Conservation (phyloP, 92 coral and sea anemone species). For the Paragorgia papillata region DNA sequence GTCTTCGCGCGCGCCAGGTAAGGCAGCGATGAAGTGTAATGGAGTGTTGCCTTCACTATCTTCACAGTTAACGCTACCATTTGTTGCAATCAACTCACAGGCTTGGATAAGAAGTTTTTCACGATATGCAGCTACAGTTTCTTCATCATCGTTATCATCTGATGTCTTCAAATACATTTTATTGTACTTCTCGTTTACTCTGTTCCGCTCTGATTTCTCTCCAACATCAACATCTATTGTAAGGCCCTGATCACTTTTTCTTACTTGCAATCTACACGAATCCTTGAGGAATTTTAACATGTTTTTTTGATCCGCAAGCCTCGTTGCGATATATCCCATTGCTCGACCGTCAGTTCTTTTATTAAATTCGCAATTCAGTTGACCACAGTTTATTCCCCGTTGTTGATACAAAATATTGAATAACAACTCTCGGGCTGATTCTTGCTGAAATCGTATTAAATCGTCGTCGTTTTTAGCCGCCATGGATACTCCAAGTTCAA, state of each 20-base stretch:
- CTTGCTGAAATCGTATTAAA: not conserved
- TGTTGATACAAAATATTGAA: constrained; percentile 7
- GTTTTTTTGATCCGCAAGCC: not conserved
- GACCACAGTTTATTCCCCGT: not conserved
- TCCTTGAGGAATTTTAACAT: not conserved
- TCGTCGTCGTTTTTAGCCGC: not conserved
- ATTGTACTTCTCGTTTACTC: no score
- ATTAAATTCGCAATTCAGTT: not conserved
- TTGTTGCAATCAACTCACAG: constrained; percentile 26
- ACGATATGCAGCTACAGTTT: constrained; percentile 34
- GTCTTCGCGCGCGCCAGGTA: constrained; percentile 47
- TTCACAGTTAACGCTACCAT: not conserved
- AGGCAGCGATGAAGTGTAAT: constrained; percentile 57
- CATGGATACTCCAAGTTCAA: no score
- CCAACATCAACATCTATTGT: no score
- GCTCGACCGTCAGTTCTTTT: no score
- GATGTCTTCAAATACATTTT: not conserved
- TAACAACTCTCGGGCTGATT: constrained; percentile 13
- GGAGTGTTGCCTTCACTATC: constrained; percentile 44
- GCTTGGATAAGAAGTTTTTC: constrained; percentile 34
- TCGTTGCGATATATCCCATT: not conserved
- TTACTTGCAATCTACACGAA: not conserved
- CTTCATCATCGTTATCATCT: not conserved
- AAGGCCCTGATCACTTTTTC: no score
- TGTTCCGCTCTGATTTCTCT: no score